A percentile compares a stretch with the other conserved stretches of the same genome.
These are phyloP conservation scores for Falcaria lacertinaria DNA, from an alignment of 2,888 invertebrate species.

Conservation along the genomic window DNA sequence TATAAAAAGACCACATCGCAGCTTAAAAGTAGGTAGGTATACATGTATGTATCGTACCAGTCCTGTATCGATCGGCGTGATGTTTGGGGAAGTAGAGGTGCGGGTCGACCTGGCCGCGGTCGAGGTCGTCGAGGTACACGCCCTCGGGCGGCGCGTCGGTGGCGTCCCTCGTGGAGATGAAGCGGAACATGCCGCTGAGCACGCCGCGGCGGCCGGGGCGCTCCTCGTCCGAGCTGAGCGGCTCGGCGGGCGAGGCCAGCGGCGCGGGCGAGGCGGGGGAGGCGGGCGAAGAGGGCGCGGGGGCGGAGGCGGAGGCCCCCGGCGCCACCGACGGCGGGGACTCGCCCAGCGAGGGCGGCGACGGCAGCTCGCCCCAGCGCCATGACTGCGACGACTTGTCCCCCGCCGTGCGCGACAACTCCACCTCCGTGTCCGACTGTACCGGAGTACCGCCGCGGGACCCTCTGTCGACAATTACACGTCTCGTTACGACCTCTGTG, in stretches of 20 bases:
- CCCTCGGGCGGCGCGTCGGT: conserved; percentile 83
- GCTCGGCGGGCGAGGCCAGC: conserved; percentile 59
- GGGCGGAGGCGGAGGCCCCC: too few species aligned
- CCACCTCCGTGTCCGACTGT: conserved; percentile 97
- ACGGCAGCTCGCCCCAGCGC: conserved; percentile 94
- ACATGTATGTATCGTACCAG: conserved; percentile 41
- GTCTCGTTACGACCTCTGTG: too few species aligned
- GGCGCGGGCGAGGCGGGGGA: conserved; percentile 45
- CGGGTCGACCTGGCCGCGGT: conserved; percentile 94
- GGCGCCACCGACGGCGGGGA: conserved; percentile 31
- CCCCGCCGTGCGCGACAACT: conserved; percentile 77
- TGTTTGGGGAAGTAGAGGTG: conserved; percentile 94
- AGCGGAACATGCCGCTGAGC: conserved; percentile 94
- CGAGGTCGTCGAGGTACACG: conserved; percentile 95
- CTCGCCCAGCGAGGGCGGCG: conserved; percentile 56
- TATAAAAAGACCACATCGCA: too few species aligned
- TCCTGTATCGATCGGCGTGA: conserved; percentile 68
- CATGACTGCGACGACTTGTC: conserved; percentile 85
- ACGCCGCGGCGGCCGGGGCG: conserved; percentile 81
- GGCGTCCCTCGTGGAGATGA: conserved; percentile 82
- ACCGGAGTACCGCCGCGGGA: conserved; percentile 91
- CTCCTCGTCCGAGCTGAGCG: conserved; percentile 75
- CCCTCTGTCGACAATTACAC: conserved; percentile 25
- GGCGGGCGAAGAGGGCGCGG: conserved; percentile 35
- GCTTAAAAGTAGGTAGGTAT: background rate